phyloP scores from a whole-genome alignment of 2,888 invertebrate genomes.

The Euproctis similis region DNA sequence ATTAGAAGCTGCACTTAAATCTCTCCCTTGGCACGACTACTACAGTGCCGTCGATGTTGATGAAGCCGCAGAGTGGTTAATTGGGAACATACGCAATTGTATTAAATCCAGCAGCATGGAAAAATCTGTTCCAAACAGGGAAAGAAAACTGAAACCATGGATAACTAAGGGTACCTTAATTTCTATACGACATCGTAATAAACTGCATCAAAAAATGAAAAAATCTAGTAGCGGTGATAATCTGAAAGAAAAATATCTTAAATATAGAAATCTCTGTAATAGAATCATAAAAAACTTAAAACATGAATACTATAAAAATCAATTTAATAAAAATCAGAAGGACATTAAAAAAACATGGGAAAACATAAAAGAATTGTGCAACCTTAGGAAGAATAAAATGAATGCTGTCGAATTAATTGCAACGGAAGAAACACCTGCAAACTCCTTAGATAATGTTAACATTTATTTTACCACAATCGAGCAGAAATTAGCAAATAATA shows the following conservation, averaged over 20 bases:
- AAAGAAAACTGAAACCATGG: conserved; percentile 1
- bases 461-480: neutral
- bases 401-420: neutral
- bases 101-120: neutral
- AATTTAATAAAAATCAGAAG: neutral
- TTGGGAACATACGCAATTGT: neutral
- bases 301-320: neutral
- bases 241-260: neutral
- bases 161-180: neutral
- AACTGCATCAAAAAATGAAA: neutral
- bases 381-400: neutral
- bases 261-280: conserved; percentile 1
- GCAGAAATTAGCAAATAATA: neutral
- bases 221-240: too few species aligned
- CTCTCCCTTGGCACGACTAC: neutral
- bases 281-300: conserved; percentile 1
- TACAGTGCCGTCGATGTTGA: neutral
- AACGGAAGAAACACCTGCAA: neutral
- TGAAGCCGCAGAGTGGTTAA: neutral
- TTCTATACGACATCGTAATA: neutral
- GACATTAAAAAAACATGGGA: conserved; percentile 1
- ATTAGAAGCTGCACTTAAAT: neutral
- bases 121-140: neutral
- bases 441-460: neutral
- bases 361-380: neutral